Conservation (phyloP, 2,113 vertebrate genomes). For the Festucalex cinctus region DNA sequence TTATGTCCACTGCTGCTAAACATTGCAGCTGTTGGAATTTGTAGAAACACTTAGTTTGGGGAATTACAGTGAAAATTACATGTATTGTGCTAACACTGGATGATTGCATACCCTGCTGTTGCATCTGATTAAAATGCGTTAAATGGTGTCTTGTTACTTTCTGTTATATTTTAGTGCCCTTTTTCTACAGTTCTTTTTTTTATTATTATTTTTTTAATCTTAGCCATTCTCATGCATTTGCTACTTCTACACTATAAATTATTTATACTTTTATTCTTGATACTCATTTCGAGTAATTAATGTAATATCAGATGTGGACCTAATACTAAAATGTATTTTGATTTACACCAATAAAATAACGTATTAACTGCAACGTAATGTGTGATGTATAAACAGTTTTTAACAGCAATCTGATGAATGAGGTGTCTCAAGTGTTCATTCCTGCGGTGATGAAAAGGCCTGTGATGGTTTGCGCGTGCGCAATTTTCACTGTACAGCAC, state of each 20-base stretch:
- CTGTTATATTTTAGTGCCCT: slow-evolving; percentile 11
- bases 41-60: background rate
- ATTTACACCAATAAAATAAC: too few relatives aligned
- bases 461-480: background rate
- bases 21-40: slow-evolving; percentile 16
- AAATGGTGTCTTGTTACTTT: slow-evolving; percentile 12
- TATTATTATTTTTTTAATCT: slow-evolving; percentile 1
- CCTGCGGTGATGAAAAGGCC: slow-evolving; percentile 1
- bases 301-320: too few relatives aligned
- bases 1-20: slow-evolving; percentile 20
- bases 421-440: slow-evolving; percentile 15
- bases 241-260: background rate
- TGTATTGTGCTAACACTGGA: slow-evolving; percentile 33
- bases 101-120: slow-evolving; percentile 24
- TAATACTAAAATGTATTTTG: too few relatives aligned
- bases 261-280: too few relatives aligned
- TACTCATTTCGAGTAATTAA: too few relatives aligned
- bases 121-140: slow-evolving; percentile 15
- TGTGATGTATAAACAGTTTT: too few relatives aligned
- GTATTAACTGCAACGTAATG: too few relatives aligned
- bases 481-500: background rate
- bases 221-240: background rate
- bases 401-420: background rate
- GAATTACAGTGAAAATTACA: slow-evolving; percentile 17
- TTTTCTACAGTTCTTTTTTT: too few relatives aligned